Conservation (phyloP, 2,797 vertebrate species). For the Melanogrammus aeglefinus region DNA sequence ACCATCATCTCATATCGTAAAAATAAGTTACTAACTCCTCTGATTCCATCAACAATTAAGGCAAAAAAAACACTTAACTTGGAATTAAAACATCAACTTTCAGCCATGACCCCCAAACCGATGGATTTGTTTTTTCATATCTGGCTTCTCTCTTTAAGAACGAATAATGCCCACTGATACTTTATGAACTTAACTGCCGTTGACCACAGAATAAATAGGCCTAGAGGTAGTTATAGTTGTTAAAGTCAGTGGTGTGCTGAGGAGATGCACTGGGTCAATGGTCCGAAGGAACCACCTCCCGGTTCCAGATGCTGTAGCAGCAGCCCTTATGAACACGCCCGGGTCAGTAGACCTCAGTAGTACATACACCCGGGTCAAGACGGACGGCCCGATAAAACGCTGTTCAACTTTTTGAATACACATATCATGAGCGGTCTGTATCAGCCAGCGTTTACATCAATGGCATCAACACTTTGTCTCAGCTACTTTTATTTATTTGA, state of each 20-base stretch:
- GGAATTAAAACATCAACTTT: not conserved
- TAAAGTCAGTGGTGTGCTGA: not conserved
- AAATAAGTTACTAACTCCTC: not conserved
- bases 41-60: not conserved
- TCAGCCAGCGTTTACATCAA: not conserved
- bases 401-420: no score
- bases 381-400: no score
- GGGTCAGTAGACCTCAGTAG: not conserved
- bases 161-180: constrained; percentile 14
- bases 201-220: not conserved
- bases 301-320: not conserved
- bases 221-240: not conserved
- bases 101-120: not conserved
- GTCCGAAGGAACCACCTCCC: not conserved
- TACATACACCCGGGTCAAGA: not conserved
- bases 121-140: constrained; percentile 9
- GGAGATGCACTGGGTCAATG: not conserved
- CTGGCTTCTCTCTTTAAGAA: not conserved
- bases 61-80: no score
- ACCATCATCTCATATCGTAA: not conserved
- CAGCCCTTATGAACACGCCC: not conserved
- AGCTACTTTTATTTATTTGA: no score
- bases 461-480: constrained; percentile 10
- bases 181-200: not conserved
- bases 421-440: no score